Base-by-base conservation (phyloP, 92 coral and sea anemone genomes). In the Nematostella vectensis region DNA sequence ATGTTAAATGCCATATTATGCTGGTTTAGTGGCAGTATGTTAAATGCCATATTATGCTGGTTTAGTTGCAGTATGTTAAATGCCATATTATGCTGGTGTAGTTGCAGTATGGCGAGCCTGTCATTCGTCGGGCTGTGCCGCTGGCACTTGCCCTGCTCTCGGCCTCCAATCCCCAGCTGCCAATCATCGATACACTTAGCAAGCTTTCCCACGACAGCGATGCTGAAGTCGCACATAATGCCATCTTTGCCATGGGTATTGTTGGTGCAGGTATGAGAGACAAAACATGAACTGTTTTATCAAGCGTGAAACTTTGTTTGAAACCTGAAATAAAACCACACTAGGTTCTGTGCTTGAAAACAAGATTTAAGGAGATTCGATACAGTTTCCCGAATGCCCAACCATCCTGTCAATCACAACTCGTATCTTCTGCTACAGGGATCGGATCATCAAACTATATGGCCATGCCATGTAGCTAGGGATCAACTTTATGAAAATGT, bases 61-160 rank as follows among this genome's bases (percentile, higher is more conserved):
- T n/a, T n/a, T n/a, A n/a, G n/a, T n/a, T n/a, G n/a, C n/a, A n/a
- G n/a, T n/a, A n/a, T n/a, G n/a, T n/a, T n/a, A n/a, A n/a, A n/a
- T n/a, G n/a, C n/a, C n/a, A n/a, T 33, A 33, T 33, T 33, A 15
- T 33, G 40, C 15, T 6, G 8, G 15, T 33, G 40, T 53, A 91
- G 98, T 70, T 91, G 29, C 98, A 91, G 55, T 91, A 91, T 47
- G 98, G 98, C 29, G 98, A 91, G 31, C 98, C 98, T 24, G 88
- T 91, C 20, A 91, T 91, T 37, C 78, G 98, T 16, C 89, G 98
- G 4, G 98, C 96, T 3, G 98, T 91, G 11, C 98, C 98, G 2
- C 40, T 91, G 26, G 98, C 84, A 20, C 83, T 91, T 23, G 98
- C 91, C 25, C 48, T 91, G 57, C 63, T 91, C 40, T 91, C 98